These are phyloP conservation scores for Vidua macroura DNA, from an alignment of 2,113 vertebrate genomes.

Conservation along the genomic window DNA sequence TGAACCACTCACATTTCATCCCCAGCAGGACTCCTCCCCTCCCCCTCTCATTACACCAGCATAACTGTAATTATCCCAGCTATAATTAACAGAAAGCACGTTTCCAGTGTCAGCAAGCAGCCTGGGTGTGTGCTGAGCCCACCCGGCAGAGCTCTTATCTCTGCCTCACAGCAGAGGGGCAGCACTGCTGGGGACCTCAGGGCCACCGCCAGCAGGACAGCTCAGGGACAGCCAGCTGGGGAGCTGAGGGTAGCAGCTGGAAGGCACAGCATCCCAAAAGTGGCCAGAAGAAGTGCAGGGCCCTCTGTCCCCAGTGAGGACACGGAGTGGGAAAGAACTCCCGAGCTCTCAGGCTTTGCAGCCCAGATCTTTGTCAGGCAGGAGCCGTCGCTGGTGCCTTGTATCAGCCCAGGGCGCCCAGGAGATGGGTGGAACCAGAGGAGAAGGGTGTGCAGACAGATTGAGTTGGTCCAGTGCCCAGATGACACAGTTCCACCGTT, in stretches of 20 bases:
- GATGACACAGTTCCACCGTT: neutral
- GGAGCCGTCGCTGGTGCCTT: accelerated
- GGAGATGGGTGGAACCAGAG: neutral
- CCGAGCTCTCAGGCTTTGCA: accelerated
- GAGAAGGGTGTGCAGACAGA: neutral
- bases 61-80: slow-evolving; percentile 16
- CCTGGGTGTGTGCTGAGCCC: neutral
- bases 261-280: neutral
- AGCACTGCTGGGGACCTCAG: neutral
- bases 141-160: neutral
- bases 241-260: neutral
- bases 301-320: neutral
- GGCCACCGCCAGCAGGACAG: neutral
- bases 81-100: slow-evolving; percentile 33
- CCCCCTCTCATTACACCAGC: neutral
- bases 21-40: slow-evolving; percentile 4
- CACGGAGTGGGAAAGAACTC: neutral
- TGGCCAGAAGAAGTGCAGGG: neutral
- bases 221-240: neutral
- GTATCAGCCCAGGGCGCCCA: accelerated
- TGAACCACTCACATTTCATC: neutral
- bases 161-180: neutral
- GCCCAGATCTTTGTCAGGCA: neutral
- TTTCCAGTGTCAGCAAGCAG: slow-evolving; percentile 1
- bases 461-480: neutral